Evolutionary conservation across 2,797 vertebrate genomes (phyloP).

Genomic region (Micropoecilia bifurca): DNA sequence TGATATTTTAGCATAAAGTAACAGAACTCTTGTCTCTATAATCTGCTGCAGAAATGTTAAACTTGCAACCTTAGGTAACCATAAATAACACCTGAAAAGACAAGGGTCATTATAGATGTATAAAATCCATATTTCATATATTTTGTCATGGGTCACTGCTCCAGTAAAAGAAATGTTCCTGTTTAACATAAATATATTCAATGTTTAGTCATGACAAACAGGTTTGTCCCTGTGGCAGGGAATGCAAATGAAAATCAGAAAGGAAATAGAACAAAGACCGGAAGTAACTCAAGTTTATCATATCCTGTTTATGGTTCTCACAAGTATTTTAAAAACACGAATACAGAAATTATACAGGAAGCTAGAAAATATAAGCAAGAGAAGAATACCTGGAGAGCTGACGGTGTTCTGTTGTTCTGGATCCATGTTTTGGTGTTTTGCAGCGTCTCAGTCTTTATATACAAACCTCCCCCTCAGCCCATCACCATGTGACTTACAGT

Average conservation of each 20-base stretch:
- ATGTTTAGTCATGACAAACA: neutral
- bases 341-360: neutral
- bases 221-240: neutral
- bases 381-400: neutral
- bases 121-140: neutral
- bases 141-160: neutral
- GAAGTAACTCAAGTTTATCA: neutral
- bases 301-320: neutral
- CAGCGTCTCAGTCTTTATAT: neutral
- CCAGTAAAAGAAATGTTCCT: neutral
- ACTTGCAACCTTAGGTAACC: neutral
- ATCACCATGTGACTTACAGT: neutral
- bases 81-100: neutral
- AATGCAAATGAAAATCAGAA: neutral
- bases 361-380: neutral
- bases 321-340: no score
- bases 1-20: no score
- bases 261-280: neutral
- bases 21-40: neutral
- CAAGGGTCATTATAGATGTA: neutral
- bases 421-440: neutral
- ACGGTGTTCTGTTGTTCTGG: neutral
- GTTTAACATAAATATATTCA: neutral
- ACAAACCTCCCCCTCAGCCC: no score
- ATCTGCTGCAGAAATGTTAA: neutral